Percentiles rank a stretch among this genome's conserved stretches.
These are phyloP conservation scores for Butorides virescens DNA, from an alignment of 2,113 vertebrate species.

Conservation along the genomic window DNA sequence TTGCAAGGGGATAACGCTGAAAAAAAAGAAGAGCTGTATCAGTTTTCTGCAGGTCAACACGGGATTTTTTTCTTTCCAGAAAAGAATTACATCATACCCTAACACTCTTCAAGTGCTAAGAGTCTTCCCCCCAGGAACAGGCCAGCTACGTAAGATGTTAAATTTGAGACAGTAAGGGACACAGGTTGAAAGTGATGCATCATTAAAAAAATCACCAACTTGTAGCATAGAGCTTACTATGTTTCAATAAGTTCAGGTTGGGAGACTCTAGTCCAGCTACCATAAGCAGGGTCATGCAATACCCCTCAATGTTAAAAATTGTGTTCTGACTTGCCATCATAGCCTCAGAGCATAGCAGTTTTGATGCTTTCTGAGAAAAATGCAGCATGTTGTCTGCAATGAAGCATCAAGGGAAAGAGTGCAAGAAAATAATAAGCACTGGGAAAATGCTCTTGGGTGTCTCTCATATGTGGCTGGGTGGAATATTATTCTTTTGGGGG, in stretches of 20 bases:
- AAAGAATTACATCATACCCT: not conserved
- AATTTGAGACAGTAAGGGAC: not conserved
- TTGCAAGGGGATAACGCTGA: not conserved
- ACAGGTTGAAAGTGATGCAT: not conserved
- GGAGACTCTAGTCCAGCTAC: not conserved
- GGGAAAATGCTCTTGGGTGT: not conserved
- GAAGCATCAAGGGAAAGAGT: not conserved
- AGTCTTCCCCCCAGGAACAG: not conserved
- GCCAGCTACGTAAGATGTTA: not conserved
- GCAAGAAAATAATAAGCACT: not conserved
- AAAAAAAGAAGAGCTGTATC: not conserved
- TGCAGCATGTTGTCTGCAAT: not conserved
- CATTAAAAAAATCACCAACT: not conserved
- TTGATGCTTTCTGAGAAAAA: not conserved
- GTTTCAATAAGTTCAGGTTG: not conserved
- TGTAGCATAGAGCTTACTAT: not conserved
- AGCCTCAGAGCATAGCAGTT: not conserved
- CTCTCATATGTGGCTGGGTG: rapidly evolving
- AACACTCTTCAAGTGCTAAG: not conserved
- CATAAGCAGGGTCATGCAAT: not conserved
- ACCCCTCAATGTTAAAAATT: not conserved
- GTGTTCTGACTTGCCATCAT: not conserved
- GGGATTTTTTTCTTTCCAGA: not conserved
- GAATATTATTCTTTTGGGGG: not conserved
- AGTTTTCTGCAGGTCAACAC: rapidly evolving